Percentiles rank a stretch among this genome's conserved stretches.
Conservation (phyloP, 2,797 vertebrate genomes). For the Lagorchestes hirsutus region DNA sequence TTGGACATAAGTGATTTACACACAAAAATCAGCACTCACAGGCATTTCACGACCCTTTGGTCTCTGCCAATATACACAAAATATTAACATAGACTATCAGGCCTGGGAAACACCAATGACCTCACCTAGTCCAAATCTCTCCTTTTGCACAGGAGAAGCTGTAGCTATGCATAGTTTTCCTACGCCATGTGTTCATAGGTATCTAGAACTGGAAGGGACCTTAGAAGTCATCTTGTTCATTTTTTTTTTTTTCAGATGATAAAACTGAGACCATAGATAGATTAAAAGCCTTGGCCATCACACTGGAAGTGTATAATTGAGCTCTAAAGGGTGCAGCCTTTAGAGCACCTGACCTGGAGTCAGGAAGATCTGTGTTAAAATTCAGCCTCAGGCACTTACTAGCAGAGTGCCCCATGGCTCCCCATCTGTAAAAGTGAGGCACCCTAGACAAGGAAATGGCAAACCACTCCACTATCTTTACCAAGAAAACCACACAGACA, state of each 20-base stretch:
- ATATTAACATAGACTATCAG: background rate
- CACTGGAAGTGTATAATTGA: background rate
- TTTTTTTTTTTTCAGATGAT: background rate
- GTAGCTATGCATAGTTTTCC: background rate
- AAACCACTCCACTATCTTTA: background rate
- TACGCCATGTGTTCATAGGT: background rate
- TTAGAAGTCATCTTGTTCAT: background rate
- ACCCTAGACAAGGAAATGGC: background rate
- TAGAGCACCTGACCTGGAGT: background rate
- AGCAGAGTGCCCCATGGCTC: background rate
- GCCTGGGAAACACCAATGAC: background rate
- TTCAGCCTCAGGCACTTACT: background rate
- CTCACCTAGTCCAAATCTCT: background rate
- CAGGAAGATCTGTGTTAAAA: background rate
- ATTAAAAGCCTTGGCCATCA: background rate
- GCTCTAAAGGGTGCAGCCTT: background rate
- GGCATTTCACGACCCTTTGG: background rate
- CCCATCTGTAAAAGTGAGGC: background rate
- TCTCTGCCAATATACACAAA: conserved; percentile 7
- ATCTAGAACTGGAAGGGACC: background rate
- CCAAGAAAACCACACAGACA: background rate
- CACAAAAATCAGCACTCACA: background rate
- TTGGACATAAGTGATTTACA: conserved; percentile 37
- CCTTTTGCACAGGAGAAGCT: background rate
- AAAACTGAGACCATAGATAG: background rate